phyloP scores from a whole-genome alignment of 2,888 invertebrate genomes.

The Xylophagus ater region DNA sequence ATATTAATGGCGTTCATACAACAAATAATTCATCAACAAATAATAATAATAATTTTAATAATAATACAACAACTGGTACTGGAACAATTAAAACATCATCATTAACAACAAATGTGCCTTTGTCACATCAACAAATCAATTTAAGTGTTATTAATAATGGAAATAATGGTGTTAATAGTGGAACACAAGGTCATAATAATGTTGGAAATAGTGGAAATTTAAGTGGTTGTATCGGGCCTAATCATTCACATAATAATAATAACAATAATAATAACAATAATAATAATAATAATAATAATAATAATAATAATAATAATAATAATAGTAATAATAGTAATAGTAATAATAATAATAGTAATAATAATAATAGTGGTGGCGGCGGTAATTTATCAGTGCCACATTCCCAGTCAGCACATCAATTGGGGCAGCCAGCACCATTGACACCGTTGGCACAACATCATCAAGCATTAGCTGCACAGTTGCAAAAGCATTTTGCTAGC shows the following conservation, averaged over 20 bases:
- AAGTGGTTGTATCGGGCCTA: constrained; percentile 25
- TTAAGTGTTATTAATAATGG: constrained; percentile 19
- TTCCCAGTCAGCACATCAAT: constrained; percentile 38
- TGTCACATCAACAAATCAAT: constrained; percentile 38
- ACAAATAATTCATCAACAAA: constrained; percentile 34
- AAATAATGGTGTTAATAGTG: neutral
- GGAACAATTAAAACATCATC: constrained; percentile 26
- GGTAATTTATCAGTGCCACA: constrained; percentile 30
- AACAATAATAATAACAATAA: constrained; percentile 21
- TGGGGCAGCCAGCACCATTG: constrained; percentile 28
- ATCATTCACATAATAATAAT: too few species aligned
- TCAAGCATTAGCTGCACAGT: constrained; percentile 48
- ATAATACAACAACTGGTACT: constrained; percentile 29
- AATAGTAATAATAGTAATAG: neutral
- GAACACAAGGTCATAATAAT: constrained; percentile 13
- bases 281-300: too few species aligned
- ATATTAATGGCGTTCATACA: constrained; percentile 34
- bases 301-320: neutral
- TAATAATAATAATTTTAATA: constrained; percentile 26
- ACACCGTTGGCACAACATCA: constrained; percentile 48
- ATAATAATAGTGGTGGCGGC: constrained; percentile 18
- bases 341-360: constrained; percentile 30
- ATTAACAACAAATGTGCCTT: constrained; percentile 28
- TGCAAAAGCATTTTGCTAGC: constrained; percentile 48
- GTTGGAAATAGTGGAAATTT: constrained; percentile 12